These are phyloP conservation scores for Acleris sparsana DNA, from an alignment of 2,888 invertebrate genomes.

Conservation along the genomic window DNA sequence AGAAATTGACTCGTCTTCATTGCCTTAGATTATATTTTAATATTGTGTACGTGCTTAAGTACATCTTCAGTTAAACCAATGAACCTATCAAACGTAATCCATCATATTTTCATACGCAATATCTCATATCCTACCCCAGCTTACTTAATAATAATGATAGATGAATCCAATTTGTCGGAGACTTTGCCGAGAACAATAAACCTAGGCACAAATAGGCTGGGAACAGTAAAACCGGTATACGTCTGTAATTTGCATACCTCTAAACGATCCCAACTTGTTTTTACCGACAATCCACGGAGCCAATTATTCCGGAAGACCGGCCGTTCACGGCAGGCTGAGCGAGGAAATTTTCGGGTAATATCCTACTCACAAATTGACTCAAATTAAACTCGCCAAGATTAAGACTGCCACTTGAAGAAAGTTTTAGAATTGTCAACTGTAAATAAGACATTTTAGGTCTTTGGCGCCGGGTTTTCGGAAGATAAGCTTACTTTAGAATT, in stretches of 20 bases:
- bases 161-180: neutral
- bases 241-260: slow-evolving; percentile 21
- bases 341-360: slow-evolving; percentile 2
- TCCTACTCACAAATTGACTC: slow-evolving; percentile 3
- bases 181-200: slow-evolving; percentile 10
- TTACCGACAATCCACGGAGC: slow-evolving; percentile 25
- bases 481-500: no score
- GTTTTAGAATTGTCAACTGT: slow-evolving; percentile 6
- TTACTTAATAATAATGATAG: neutral
- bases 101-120: no score
- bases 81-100: no score
- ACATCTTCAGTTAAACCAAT: no score
- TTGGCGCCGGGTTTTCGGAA: no score
- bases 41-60: no score
- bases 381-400: slow-evolving; percentile 8
- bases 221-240: slow-evolving; percentile 19
- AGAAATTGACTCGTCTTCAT: no score
- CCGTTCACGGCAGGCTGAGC: slow-evolving; percentile 1
- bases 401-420: neutral
- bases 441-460: no score
- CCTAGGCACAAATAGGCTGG: slow-evolving; percentile 6
- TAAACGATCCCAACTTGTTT: slow-evolving; percentile 14
- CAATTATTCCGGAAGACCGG: slow-evolving; percentile 41
- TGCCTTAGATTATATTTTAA: no score
- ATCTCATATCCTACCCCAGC: no score